Evolutionary conservation across 2,888 invertebrate species (phyloP), one percentile per base, ranked within the genome.

Genomic region (Sphaerophoria rueppellii): DNA sequence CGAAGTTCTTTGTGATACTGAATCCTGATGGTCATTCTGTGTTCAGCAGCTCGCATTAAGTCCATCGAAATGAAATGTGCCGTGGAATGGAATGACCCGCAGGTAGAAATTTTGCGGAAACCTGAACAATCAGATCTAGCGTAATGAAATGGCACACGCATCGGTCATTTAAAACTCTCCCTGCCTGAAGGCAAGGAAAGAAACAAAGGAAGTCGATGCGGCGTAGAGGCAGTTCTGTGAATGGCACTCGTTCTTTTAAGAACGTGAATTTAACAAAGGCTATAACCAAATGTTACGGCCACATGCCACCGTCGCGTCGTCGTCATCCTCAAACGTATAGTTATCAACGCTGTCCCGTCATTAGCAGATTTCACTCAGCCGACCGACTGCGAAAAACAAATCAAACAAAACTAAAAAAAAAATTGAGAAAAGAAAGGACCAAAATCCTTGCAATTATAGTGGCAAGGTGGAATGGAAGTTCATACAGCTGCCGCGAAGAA

Each of bases 61-160:
- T 71, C 48, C 48, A 46, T 52, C 57, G 43, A 65, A 75, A 70
- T 37, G 24, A 24, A 24, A 24, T 24, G 24, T 24, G 74, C 61
- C 69, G 43, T 70, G 50, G n/a, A 37, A 80, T 65, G 24, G 12
- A 65, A 52, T 43, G 67, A 52, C 43, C 63, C 34, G 61, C 63
- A 75, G 80, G 70, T 69, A 52, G 48, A 55, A 37, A 34, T 48
- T 75, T 67, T 63, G 11, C 5, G 24, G 35, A 50, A 69, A 67
- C 61, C 78, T 32, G 61, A 78, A 73, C 82, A 82, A 82, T 82
- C 82, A 79, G 74, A 74, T 79, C 82, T 79, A 82, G 69, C 58
- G 54, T 74, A 82, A 78, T 82, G 82, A 81, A 76, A 71, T 81
- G 78, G 70, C 78, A 82, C 78, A 82, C 79, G 82, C 70, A 78